phyloP scores from a whole-genome alignment of 2,113 vertebrate genomes.

The Sebastes schlegelii region DNA sequence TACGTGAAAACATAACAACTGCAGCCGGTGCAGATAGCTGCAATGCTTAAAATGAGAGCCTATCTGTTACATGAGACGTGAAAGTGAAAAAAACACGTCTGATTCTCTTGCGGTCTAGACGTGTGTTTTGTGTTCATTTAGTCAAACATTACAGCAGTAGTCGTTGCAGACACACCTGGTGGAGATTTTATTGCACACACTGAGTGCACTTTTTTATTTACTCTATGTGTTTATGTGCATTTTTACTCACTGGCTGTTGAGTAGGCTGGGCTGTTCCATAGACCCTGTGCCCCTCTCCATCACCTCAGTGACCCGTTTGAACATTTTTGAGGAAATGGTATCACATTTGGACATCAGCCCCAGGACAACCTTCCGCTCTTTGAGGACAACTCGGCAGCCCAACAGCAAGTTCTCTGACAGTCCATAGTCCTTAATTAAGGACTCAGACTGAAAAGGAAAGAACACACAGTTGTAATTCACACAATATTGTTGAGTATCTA shows the following conservation, averaged over 20 bases:
- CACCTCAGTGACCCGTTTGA: slow-evolving; percentile 89
- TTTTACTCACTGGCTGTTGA: slow-evolving; percentile 89
- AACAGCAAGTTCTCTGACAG: slow-evolving; percentile 89
- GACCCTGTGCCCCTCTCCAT: slow-evolving; percentile 85
- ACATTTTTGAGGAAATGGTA: slow-evolving; percentile 91
- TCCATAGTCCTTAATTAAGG: slow-evolving; percentile 84
- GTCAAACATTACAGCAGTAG: not conserved
- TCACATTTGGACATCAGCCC: slow-evolving; percentile 96
- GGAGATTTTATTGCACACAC: not conserved
- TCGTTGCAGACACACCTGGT: not conserved
- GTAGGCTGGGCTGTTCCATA: slow-evolving; percentile 86
- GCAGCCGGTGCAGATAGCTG: not conserved
- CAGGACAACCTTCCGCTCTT: slow-evolving; percentile 91
- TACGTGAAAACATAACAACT: too few species aligned
- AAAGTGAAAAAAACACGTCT: not conserved
- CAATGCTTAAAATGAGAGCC: not conserved
- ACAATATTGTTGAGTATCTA: not conserved
- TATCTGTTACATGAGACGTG: not conserved
- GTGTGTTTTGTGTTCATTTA: not conserved
- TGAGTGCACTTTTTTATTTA: not conserved
- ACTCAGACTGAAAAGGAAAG: slow-evolving; percentile 57
- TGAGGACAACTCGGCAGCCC: slow-evolving; percentile 91
- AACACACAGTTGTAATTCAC: not conserved
- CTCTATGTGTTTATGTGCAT: not conserved
- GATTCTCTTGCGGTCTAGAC: not conserved